These are phyloP conservation scores for Corythornis cristatus DNA, from an alignment of 2,113 vertebrate species.

Conservation along the genomic window DNA sequence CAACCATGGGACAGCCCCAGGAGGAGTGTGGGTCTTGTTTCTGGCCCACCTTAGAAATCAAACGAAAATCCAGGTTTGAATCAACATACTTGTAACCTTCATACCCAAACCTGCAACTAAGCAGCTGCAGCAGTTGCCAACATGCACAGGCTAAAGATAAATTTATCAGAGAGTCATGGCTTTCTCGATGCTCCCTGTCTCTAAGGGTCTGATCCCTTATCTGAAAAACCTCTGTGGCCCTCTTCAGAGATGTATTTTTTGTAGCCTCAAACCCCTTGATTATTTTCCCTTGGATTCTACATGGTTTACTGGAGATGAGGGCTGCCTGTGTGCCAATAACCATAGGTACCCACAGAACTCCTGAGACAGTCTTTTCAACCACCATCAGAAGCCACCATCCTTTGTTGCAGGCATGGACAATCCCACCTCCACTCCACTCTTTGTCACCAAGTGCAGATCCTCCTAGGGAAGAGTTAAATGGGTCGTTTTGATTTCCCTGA, in stretches of 20 bases:
- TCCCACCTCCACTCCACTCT: background rate
- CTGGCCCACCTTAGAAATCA: background rate
- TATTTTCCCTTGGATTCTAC: background rate
- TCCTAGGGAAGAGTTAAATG: background rate
- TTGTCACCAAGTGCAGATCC: background rate
- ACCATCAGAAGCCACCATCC: background rate
- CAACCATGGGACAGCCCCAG: background rate
- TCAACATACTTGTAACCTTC: background rate
- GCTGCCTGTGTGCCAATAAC: background rate
- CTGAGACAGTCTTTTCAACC: background rate
- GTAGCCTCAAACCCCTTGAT: background rate
- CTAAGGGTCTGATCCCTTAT: background rate
- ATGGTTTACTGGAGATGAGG: background rate
- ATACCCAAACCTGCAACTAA: background rate
- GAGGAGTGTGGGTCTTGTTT: background rate
- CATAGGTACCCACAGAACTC: background rate
- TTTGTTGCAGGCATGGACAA: background rate
- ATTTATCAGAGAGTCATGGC: background rate
- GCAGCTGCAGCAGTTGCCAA: fast-evolving
- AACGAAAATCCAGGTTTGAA: background rate
- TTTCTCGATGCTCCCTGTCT: background rate
- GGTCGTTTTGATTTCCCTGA: background rate
- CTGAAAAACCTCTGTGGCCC: background rate
- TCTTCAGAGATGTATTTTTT: background rate
- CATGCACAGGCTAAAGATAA: fast-evolving